Conservation (phyloP, 2,797 vertebrate genomes). For the Sebastes iracundus region DNA sequence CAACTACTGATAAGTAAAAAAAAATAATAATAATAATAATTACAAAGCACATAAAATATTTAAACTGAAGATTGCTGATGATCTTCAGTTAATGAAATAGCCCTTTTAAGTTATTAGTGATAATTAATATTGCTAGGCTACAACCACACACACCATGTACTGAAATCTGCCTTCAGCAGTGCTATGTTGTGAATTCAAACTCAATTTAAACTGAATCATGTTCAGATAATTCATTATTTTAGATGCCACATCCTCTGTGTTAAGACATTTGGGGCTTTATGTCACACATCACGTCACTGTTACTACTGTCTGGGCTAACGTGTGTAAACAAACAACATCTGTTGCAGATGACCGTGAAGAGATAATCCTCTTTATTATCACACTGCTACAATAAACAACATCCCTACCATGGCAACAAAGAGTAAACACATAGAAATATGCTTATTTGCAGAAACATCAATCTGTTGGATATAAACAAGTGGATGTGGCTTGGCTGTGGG, state of each 20-base stretch:
- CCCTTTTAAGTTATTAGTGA: neutral
- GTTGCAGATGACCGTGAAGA: neutral
- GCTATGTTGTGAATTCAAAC: neutral
- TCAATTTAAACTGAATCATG: neutral
- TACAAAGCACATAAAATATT: slow-evolving; percentile 16
- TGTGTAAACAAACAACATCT: slow-evolving; percentile 41
- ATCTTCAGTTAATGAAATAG: neutral
- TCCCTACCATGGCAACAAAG: neutral
- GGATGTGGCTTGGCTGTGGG: neutral
- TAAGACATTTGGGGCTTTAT: neutral
- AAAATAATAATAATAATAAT: neutral
- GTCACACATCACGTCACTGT: neutral
- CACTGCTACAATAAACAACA: slow-evolving; percentile 9
- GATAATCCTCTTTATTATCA: slow-evolving; percentile 47
- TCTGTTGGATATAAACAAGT: neutral
- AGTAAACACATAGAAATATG: neutral
- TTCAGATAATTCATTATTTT: neutral
- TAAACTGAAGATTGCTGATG: neutral
- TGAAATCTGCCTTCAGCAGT: neutral
- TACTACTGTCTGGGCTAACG: neutral
- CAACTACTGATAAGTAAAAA: neutral
- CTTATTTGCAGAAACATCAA: neutral
- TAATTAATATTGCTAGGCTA: slow-evolving; percentile 7
- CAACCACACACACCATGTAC: neutral
- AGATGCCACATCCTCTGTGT: neutral